phyloP scores from a whole-genome alignment of 2,797 vertebrate species.

The Echiichthys vipera region DNA sequence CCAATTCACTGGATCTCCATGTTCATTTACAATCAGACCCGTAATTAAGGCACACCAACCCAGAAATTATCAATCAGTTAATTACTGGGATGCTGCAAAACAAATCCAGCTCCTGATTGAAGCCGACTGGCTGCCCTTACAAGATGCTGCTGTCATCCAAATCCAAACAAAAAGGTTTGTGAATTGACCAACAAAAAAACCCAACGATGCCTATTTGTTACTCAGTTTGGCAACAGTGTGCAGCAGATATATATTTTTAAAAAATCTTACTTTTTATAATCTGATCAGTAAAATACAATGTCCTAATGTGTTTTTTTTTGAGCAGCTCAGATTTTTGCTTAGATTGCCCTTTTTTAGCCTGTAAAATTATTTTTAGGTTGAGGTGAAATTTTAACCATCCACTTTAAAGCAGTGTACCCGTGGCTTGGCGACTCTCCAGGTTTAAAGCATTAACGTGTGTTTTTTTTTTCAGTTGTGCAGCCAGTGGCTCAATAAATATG shows the following conservation, averaged over 20 bases:
- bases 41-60: conserved; percentile 83
- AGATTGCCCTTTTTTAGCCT: background rate
- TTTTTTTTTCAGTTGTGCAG: conserved; percentile 35
- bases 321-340: background rate
- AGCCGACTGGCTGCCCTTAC: conserved; percentile 64
- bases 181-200: conserved; percentile 39
- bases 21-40: conserved; percentile 80
- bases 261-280: background rate
- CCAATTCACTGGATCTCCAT: conserved; percentile 75
- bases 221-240: background rate
- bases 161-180: conserved; percentile 50
- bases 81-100: conserved; percentile 78
- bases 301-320: background rate
- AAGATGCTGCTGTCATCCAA: conserved; percentile 63
- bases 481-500: conserved; percentile 62
- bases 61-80: conserved; percentile 86
- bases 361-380: conserved; percentile 18
- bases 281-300: background rate
- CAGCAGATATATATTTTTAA: background rate
- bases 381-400: conserved; percentile 32
- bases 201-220: background rate
- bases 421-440: conserved; percentile 17
- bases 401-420: conserved; percentile 26
- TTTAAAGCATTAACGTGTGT: conserved; percentile 11
- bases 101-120: conserved; percentile 78